A percentile compares a stretch with the other conserved stretches of the same genome.
phyloP scores from a whole-genome alignment of 2,888 invertebrate species.

The Latrodectus hesperus region DNA sequence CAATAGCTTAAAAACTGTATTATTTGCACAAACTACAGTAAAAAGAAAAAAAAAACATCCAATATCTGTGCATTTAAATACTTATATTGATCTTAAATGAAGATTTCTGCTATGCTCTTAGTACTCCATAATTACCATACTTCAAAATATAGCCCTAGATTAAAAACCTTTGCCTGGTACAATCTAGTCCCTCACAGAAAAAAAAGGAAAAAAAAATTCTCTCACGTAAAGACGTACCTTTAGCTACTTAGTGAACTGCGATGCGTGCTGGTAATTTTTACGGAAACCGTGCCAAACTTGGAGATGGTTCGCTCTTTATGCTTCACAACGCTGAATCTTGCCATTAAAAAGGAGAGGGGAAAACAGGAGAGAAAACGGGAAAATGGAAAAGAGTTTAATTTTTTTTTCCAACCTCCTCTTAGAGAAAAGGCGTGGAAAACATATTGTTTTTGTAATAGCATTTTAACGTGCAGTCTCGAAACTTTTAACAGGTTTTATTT shows the following conservation, averaged over 20 bases:
- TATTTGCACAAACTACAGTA: too few species aligned
- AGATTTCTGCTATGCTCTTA: too few species aligned
- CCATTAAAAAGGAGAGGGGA: background rate
- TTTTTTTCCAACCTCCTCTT: background rate
- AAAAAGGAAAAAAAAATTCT: background rate
- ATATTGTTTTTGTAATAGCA: conserved; percentile 59
- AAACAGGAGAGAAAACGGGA: background rate
- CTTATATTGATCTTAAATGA: too few species aligned
- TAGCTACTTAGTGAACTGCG: background rate
- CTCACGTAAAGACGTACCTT: background rate
- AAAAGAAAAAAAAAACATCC: too few species aligned
- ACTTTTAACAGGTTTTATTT: conserved; percentile 14
- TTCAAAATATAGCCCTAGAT: too few species aligned
- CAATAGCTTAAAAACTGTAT: too few species aligned
- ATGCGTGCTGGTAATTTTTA: background rate
- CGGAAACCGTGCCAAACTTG: background rate
- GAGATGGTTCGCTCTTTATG: background rate
- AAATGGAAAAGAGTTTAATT: conserved; percentile 5
- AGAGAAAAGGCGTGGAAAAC: conserved; percentile 32
- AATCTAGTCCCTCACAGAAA: background rate
- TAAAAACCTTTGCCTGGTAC: background rate
- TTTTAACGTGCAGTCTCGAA: conserved; percentile 25
- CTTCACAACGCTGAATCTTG: background rate
- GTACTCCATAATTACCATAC: too few species aligned
- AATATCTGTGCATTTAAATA: too few species aligned